These are phyloP conservation scores for Alces alces DNA, from an alignment of 2,113 vertebrate species.

Conservation along the genomic window DNA sequence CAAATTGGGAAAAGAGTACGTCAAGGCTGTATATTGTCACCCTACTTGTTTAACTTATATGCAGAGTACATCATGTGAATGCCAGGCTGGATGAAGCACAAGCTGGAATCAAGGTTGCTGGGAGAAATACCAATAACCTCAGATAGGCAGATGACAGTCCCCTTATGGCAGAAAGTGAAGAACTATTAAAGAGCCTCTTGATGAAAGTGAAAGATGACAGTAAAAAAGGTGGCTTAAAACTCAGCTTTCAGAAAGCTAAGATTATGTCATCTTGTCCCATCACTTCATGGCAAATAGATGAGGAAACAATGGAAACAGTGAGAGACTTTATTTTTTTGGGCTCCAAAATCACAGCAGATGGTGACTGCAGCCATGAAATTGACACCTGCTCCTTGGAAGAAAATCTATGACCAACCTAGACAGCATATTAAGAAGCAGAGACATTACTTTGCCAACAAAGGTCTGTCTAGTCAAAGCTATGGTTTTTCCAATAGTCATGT, in stretches of 20 bases:
- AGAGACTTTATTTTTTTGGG: neutral
- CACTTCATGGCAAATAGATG: neutral
- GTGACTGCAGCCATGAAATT: neutral
- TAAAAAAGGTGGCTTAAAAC: neutral
- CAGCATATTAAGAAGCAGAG: neutral
- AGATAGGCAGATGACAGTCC: neutral
- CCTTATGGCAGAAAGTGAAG: neutral
- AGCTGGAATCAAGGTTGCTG: rapidly evolving
- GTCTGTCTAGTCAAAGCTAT: neutral
- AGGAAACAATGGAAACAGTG: neutral
- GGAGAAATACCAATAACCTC: neutral
- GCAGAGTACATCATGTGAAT: neutral
- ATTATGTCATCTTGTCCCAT: rapidly evolving
- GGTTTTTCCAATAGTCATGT: neutral
- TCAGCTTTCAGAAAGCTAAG: neutral
- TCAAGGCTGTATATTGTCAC: neutral
- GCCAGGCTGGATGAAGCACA: neutral
- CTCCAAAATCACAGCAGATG: neutral
- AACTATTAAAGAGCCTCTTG: neutral
- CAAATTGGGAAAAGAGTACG: neutral
- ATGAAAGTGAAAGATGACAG: neutral
- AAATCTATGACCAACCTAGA: neutral
- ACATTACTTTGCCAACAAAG: neutral
- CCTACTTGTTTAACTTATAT: neutral
- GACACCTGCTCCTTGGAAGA: neutral